Base-by-base conservation (phyloP, 2,888 invertebrate genomes). In the Cyaniris semiargus region DNA sequence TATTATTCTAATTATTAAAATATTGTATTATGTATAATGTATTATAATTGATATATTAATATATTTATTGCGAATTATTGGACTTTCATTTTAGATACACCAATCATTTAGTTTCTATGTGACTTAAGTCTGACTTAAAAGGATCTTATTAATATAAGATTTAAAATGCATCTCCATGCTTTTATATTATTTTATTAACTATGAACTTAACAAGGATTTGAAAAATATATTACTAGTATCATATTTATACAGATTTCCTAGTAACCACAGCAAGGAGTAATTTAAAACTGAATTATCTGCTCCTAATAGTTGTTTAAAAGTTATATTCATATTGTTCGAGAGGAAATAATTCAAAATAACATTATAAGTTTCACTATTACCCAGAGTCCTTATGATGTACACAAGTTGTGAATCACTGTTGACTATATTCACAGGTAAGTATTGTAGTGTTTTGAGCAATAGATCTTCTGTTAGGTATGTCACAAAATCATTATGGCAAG, bases 1-100 rank as follows among this genome's bases (percentile, higher is more conserved):
- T 89, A 88, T 86, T 90, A 88, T 88, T 88, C 89, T 90, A 87
- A 89, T 88, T 89, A 89, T 87, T 84, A 84, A 84, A 83, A 83
- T 87, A 86, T 66, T 27, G 27, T 87, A 89, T 85, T 85, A 88
- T 85, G 78, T 84, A 88, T 88, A 86, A 88, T 85, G 78, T 84
- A 88, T 88, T 86, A 90, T 88, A 89, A 92, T 90, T 92, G 86
- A 90, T 88, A 91, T 88, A 85, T 90, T 90, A 89, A 89, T 90
- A 90, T 91, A 92, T 92, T 92, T 92, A 93, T 90, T 92, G 90
- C 88, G 85, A 87, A 84, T 84, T 77, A 80, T 48, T 78, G 74
- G 76, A 81, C 80, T 82, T 84, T 84, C 77, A 80, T 83, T 83
- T 79, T 76, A 44, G 38, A n/a, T 21, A 58, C 10, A n/a, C 0